Percentiles rank a stretch among this genome's conserved stretches.
phyloP scores from a whole-genome alignment of 2,113 vertebrate genomes.

The Furnarius figulus region DNA sequence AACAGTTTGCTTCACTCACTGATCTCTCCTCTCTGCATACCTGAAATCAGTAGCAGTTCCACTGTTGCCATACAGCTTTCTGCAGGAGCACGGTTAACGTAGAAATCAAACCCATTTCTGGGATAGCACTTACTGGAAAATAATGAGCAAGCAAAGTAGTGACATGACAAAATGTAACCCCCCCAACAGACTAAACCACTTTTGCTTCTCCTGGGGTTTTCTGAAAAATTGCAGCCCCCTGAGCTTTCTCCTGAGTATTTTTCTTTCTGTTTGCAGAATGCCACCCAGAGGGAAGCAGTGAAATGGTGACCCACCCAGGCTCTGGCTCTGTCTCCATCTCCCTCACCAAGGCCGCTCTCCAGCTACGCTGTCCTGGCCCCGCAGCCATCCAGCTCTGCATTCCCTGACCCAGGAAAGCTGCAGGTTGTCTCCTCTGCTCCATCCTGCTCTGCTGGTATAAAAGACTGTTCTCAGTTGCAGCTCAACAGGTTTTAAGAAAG shows the following conservation, averaged over 20 bases:
- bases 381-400: not conserved
- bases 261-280: not conserved
- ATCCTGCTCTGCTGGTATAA: not conserved
- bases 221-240: not conserved
- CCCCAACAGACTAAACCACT: not conserved
- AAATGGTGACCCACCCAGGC: not conserved
- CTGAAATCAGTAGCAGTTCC: not conserved
- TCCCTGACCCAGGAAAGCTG: not conserved
- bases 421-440: not conserved
- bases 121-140: not conserved
- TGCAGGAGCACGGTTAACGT: not conserved
- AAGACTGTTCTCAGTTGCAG: not conserved
- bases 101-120: conserved; percentile 5
- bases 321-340: not conserved
- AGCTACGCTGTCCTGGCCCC: not conserved
- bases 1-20: not conserved
- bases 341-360: not conserved
- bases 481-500: not conserved
- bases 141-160: not conserved
- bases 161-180: not conserved
- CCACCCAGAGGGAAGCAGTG: not conserved
- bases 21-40: not conserved
- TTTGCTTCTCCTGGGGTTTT: not conserved
- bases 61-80: not conserved
- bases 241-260: not conserved